Base-by-base conservation (phyloP, 2,797 vertebrate genomes). In the Heliangelus exortis region DNA sequence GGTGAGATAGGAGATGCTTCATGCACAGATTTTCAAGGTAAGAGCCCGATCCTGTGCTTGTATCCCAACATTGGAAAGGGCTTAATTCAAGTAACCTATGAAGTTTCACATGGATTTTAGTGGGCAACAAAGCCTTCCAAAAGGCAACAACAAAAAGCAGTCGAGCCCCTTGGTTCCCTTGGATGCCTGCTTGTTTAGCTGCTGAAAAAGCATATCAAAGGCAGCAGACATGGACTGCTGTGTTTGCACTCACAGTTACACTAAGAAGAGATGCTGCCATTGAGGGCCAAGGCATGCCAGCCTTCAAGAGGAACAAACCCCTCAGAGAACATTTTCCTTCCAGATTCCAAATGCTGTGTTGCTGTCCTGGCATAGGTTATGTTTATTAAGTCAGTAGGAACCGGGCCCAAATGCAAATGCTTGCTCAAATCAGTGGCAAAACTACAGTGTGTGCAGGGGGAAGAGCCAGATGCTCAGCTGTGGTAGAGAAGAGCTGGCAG, bases 281-380 rank as follows among this genome's bases (percentile, higher is more conserved):
- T 0, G 16, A 54, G 83, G 0, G 0, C 43, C 39, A 51, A 4
- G 2, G 6, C 57, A 57, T 18, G 22, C 33, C 1, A 0, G 9
- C 15, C n/a, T 47, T 36, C 33, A 16, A 29, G 69, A 67, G 55
- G 50, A 88, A 14, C n/a, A 84, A 78, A 25, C 16, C 9, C 7
- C 34, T 69, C 19, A 3, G 51, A 34, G 59, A 88, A 48, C 9
- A 81, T 20, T 50, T 54, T 36, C 53, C 14, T 25, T 57, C 55
- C 62, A 78, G 57, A 28, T 12, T 47, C 39, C 67, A 10, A 12
- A 13, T 69, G n/a, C 20, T 18, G 41, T 63, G 10, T 34, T 61
- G 11, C 57, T 55, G 29, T 53, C 34, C 28, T 59, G 36, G 33
- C 15, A 31, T 1, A 39, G 47, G 12, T 29, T 41, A 25, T 9